These are phyloP conservation scores for Parus major DNA, from an alignment of 2,113 vertebrate species.

Conservation along the genomic window DNA sequence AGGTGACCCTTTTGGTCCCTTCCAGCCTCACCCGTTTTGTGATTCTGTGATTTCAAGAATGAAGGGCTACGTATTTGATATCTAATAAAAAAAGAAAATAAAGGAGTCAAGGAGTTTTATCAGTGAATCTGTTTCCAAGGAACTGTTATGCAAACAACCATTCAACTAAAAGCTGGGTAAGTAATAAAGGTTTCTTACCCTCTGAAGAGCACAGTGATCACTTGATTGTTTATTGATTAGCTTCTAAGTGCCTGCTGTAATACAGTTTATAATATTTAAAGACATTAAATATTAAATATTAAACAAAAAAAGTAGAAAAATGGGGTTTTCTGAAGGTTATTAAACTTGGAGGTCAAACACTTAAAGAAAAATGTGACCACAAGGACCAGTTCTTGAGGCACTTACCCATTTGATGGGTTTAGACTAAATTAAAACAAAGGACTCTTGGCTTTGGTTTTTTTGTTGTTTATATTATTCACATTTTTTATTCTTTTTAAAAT, in stretches of 20 bases:
- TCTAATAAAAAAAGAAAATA: background rate
- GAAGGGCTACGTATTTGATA: background rate
- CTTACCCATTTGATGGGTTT: background rate
- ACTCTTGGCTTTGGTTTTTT: background rate
- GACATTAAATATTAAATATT: background rate
- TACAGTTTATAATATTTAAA: background rate
- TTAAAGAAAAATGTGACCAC: background rate
- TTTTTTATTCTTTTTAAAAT: slow-evolving; percentile 17
- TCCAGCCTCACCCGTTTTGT: background rate
- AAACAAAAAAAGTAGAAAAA: background rate
- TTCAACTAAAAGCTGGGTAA: background rate
- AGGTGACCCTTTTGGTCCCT: background rate
- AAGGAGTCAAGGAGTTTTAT: background rate
- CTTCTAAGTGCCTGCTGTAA: slow-evolving; percentile 12
- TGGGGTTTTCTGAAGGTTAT: background rate
- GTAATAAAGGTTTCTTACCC: background rate
- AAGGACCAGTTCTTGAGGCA: background rate
- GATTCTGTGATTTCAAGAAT: background rate
- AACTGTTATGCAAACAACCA: background rate
- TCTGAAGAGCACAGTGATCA: background rate
- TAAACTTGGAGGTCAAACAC: background rate
- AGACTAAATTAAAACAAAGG: background rate
- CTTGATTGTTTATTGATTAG: slow-evolving; percentile 2
- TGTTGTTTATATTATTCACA: background rate
- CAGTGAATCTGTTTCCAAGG: background rate